These are phyloP conservation scores for Melieria crassipennis DNA, from an alignment of 2,888 invertebrate species.

Conservation along the genomic window DNA sequence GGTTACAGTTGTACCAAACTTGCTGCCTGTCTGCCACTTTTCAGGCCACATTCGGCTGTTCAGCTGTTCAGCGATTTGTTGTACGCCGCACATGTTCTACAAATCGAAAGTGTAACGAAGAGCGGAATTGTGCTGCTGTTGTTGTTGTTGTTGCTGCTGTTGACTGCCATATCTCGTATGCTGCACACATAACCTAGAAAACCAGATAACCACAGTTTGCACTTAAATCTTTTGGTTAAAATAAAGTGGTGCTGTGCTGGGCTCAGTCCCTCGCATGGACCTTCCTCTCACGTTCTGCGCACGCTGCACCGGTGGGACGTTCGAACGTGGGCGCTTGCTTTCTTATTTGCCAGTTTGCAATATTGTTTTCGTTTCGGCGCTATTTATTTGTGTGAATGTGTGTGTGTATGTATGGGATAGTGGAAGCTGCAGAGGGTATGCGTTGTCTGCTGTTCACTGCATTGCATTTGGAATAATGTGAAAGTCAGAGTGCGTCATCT, in stretches of 20 bases:
- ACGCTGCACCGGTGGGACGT: too few species aligned
- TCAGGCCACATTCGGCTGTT: conserved; percentile 8
- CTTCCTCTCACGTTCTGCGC: not conserved
- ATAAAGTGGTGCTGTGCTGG: conserved; percentile 9
- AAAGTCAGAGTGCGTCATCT: too few species aligned
- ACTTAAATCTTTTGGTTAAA: conserved; percentile 36
- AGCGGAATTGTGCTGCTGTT: conserved; percentile 6
- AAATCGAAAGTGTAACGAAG: conserved; percentile 16
- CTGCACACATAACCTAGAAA: conserved; percentile 23
- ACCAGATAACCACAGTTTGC: conserved; percentile 37
- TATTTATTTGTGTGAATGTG: too few species aligned
- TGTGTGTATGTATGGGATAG: too few species aligned
- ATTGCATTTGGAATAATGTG: too few species aligned
- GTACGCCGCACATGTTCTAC: too few species aligned
- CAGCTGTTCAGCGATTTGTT: too few species aligned
- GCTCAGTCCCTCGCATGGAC: not conserved
- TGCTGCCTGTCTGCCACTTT: not conserved
- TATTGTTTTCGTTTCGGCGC: too few species aligned
- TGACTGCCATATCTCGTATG: not conserved
- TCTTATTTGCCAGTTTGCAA: too few species aligned
- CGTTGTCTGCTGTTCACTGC: too few species aligned
- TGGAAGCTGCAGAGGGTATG: too few species aligned
- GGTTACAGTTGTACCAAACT: not conserved
- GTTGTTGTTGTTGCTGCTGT: not conserved
- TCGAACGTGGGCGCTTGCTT: too few species aligned